Base-by-base conservation (phyloP, 2,888 invertebrate genomes). In the Pachliopta kotzebuea region DNA sequence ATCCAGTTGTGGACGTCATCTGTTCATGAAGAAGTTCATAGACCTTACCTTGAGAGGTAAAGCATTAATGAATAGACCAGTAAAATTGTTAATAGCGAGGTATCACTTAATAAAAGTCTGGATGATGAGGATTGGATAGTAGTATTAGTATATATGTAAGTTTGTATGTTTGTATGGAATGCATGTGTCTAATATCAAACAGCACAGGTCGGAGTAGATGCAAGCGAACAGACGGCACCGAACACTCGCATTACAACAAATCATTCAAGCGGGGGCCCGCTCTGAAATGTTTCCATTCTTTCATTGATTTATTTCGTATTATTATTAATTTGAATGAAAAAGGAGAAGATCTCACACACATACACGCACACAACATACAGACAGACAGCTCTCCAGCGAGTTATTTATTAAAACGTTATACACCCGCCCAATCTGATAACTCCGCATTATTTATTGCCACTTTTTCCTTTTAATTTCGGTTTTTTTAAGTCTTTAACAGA, bases 261-360 rank as follows among this genome's bases (percentile, higher is more conserved):
- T 91, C 90, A 90, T 90, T 90, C 90, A 88, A 77, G 79, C 84
- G 79, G 77, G 77, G 77, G 78, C 83, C 83, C 76, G 80, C 78
- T 83, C 84, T 80, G 84, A 84, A 85, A 85, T 80, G 84, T 83
- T 89, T 86, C 87, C 89, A 90, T 89, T 89, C 88, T 85, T 85
- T 84, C 85, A 88, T 90, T 91, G 90, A 90, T 90, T 90, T 91
- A 90, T 90, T 85, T 82, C 84, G 79, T 83, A 87, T 88, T 90
- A 90, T 88, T 91, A 90, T 88, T 90, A 90, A 87, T 89, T 86
- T 79, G 79, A 83, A 77, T 7, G 18, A 74, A 74, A 80, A 80
- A 80, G 76, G 75, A 77, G 79, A n/a, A n/a, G n/a, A n/a, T n/a
- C 76, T 78, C 64, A 65, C 69, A 65, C 61, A 68, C 68, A 68